Evolutionary conservation across 2,797 vertebrate species (phyloP), one percentile per base, ranked within the genome.

Genomic region (Diglossa cyanea): DNA sequence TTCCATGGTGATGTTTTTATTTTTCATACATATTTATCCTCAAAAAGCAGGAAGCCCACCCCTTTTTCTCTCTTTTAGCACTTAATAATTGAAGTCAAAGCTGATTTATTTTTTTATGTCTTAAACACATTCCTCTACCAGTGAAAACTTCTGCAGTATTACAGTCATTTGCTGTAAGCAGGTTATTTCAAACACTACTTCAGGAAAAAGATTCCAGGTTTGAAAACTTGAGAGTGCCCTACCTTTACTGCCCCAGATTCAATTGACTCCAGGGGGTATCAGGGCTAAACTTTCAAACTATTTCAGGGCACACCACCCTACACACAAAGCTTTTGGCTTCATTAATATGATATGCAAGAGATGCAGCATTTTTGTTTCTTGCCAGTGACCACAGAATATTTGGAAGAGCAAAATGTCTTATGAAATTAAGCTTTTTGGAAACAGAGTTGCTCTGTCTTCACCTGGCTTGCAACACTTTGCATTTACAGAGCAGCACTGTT

Each of bases 91-190:
- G 97, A 97, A 98, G 91, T 88, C 86, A 97, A 97, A 96, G 61
- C 90, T 96, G 95, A 97, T 97, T 97, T 98, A 94, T 96, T 94
- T 98, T 98, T 97, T 97, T 93, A 91, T 97, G 91, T 96, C 94
- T 97, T 96, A 96, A 97, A 97, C 85, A 95, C 83, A 96, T 94
- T 81, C 63, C 37, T 96, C 89, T 97, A 83, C 77, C 94, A 92
- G 72, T 62, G 58, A 97, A 97, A 96, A 88, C 70, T 93, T 93
- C 84, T 0, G 0, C 48, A 77, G 51, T 68, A 84, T 84, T 96
- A 91, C 37, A 92, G 61, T 95, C 24, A 82, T 95, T 95, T 95
- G 77, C 78, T 79, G 39, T 83, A 94, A 95, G 94, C 81, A 97
- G 87, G 97, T 97, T 94, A 95, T 96, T 97, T 94, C 78, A 75